Evolutionary conservation across 2,113 vertebrate species (phyloP).

Genomic region (Typhlomys cinereus): DNA sequence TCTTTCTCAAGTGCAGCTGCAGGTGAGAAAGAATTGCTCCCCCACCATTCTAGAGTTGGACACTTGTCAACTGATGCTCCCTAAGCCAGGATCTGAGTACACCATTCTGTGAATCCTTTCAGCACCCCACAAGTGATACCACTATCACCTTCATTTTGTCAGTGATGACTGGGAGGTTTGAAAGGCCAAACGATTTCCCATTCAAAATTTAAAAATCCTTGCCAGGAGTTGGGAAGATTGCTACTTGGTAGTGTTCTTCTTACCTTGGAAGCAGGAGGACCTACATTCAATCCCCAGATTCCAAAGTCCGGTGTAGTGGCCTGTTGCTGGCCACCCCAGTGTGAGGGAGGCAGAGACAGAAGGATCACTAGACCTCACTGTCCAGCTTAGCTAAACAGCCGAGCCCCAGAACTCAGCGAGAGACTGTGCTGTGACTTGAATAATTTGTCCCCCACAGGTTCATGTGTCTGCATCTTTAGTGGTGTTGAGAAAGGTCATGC

Average conservation of each 20-base stretch:
- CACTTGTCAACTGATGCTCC: rapidly evolving
- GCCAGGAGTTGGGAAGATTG: not conserved
- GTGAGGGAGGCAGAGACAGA: not conserved
- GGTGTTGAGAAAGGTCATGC: too few species aligned
- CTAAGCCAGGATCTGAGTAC: not conserved
- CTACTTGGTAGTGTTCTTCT: not conserved
- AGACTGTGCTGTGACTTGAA: too few species aligned
- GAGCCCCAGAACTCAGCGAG: not conserved
- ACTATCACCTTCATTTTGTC: not conserved
- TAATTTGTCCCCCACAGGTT: too few species aligned
- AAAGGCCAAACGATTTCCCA: not conserved
- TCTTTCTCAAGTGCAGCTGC: not conserved
- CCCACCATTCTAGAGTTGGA: not conserved
- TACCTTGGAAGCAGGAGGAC: not conserved
- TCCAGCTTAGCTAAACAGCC: not conserved
- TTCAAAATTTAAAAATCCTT: not conserved
- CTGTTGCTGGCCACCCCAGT: not conserved
- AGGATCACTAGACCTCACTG: not conserved
- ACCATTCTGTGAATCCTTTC: not conserved
- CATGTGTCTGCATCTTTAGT: too few species aligned
- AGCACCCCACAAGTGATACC: not conserved
- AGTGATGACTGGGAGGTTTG: not conserved
- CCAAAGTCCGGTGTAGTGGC: not conserved
- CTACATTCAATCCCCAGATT: not conserved
- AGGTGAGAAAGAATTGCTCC: not conserved